These are phyloP conservation scores for Macrochelys suwanniensis DNA, from an alignment of 2,797 vertebrate species.

Conservation along the genomic window DNA sequence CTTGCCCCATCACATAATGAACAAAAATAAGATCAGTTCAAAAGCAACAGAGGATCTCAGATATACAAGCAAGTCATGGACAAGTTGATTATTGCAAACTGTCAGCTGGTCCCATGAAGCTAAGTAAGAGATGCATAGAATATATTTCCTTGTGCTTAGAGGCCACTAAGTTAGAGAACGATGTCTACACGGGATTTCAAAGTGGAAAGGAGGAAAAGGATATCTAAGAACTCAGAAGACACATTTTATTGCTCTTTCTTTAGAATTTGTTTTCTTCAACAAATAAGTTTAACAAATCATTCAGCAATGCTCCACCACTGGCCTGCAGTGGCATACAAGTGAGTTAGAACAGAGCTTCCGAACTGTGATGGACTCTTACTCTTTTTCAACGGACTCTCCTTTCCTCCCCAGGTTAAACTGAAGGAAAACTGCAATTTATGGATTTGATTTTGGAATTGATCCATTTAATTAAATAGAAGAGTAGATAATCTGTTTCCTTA, in stretches of 20 bases:
- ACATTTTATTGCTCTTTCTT: not conserved
- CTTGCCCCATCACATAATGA: no score
- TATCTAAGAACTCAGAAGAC: not conserved
- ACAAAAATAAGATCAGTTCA: not conserved
- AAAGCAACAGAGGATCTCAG: not conserved
- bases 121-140: not conserved
- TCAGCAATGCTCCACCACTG: not conserved
- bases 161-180: not conserved
- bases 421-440: not conserved
- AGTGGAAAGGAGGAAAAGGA: not conserved
- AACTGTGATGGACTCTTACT: not conserved
- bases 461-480: not conserved
- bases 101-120: not conserved
- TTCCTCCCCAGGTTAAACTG: not conserved
- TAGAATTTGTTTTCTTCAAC: not conserved
- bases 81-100: not conserved
- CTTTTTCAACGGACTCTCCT: not conserved
- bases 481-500: not conserved
- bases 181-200: not conserved
- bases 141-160: not conserved
- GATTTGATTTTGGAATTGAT: not conserved
- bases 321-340: not conserved
- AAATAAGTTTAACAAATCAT: not conserved
- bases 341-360: not conserved
- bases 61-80: not conserved